Percentiles rank a stretch among this genome's conserved stretches.
phyloP scores from a whole-genome alignment of 1,140 invertebrate genomes.

The Tetramorium parvispinum region DNA sequence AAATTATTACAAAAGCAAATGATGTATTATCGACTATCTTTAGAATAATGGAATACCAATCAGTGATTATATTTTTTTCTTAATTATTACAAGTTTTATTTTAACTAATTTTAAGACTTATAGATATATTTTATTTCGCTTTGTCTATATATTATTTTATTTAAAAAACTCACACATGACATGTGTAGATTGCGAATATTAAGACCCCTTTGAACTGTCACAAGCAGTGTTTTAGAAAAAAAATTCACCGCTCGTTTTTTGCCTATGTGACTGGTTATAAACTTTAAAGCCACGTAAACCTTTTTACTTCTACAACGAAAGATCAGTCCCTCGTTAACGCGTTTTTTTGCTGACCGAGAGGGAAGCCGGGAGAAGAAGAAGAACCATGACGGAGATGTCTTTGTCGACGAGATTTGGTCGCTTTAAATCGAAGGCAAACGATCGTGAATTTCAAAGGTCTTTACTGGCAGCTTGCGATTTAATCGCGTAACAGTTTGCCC shows the following conservation, averaged over 20 bases:
- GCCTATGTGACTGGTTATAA: conserved; percentile 10
- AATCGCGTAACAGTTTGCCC: conserved; percentile 61
- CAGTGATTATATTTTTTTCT: neutral
- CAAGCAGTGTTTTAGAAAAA: neutral
- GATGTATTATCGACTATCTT: neutral
- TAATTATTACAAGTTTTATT: neutral
- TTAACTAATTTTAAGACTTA: neutral
- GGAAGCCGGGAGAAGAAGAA: neutral
- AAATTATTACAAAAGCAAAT: neutral
- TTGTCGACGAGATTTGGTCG: conserved; percentile 15
- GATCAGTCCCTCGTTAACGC: conserved; percentile 48
- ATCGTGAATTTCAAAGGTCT: conserved; percentile 47
- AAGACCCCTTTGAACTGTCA: conserved; percentile 31
- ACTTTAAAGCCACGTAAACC: conserved; percentile 51
- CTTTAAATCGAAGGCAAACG: conserved; percentile 54
- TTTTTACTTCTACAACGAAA: conserved; percentile 30
- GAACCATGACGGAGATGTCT: conserved; percentile 27
- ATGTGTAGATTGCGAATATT: conserved; percentile 20
- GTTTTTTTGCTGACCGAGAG: neutral
- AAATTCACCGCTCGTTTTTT: conserved; percentile 7
- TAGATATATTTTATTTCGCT: neutral
- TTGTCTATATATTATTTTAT: neutral
- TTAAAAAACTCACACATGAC: neutral
- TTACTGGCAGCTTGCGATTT: conserved; percentile 47
- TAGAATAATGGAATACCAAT: neutral